These are phyloP conservation scores for Anoncus sp. DNA, from an alignment of 2,888 invertebrate species.

Conservation along the genomic window DNA sequence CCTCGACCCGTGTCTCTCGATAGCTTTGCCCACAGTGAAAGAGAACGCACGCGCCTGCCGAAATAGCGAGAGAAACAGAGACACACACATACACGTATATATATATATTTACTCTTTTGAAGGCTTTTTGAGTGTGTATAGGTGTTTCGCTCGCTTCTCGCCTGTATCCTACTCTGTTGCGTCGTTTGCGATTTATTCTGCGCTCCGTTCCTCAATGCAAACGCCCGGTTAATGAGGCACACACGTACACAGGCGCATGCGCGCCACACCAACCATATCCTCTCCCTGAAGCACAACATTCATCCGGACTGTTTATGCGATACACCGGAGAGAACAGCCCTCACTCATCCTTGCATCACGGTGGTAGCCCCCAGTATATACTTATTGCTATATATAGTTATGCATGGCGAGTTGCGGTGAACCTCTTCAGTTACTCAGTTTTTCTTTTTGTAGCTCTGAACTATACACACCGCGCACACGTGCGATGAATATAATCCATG, in stretches of 20 bases:
- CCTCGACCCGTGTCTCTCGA: conserved; percentile 28
- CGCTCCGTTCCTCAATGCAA: conserved; percentile 67
- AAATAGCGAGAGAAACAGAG: conserved; percentile 14
- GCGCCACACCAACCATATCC: conserved; percentile 30
- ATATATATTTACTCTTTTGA: conserved; percentile 8
- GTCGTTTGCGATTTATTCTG: conserved; percentile 47
- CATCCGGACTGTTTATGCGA: neutral
- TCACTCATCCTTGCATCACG: neutral
- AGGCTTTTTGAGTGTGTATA: neutral
- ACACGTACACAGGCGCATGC: conserved; percentile 76
- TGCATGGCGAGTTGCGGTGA: neutral
- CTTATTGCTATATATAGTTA: conserved; percentile 5
- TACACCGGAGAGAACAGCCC: neutral
- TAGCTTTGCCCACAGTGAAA: conserved; percentile 29
- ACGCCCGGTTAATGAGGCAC: conserved; percentile 79
- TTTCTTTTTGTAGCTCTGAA: conserved; percentile 55
- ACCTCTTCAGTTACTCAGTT: neutral
- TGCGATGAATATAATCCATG: neutral
- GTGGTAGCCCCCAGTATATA: neutral
- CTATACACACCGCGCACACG: conserved; percentile 27
- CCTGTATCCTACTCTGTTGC: conserved; percentile 14
- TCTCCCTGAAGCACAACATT: conserved; percentile 12
- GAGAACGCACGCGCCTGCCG: conserved; percentile 22
- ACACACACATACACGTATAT: conserved; percentile 19
- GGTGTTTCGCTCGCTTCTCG: too few relatives aligned